These are phyloP conservation scores for Nicator chloris DNA, from an alignment of 2,113 vertebrate species.

Conservation along the genomic window DNA sequence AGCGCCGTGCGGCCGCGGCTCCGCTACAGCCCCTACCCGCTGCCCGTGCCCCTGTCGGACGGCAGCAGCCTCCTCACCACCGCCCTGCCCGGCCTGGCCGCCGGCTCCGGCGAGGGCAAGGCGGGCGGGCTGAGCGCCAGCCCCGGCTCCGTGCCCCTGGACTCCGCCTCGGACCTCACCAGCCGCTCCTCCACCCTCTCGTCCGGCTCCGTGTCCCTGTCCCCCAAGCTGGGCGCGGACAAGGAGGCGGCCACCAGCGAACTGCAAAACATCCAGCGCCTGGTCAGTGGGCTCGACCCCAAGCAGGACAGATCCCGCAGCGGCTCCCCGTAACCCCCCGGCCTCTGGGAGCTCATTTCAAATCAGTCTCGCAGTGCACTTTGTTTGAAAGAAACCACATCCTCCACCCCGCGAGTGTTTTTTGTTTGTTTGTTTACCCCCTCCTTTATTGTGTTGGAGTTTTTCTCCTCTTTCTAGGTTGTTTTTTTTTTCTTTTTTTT, in stretches of 20 bases:
- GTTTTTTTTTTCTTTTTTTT: too few relatives aligned
- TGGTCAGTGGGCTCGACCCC: conserved; percentile 93
- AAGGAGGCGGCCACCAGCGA: conserved; percentile 90
- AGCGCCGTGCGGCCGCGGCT: conserved; percentile 90
- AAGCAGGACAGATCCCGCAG: conserved; percentile 90
- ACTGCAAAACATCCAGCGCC: conserved; percentile 94
- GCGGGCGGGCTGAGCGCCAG: conserved; percentile 75
- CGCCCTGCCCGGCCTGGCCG: conserved; percentile 77
- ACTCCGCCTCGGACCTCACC: conserved; percentile 91
- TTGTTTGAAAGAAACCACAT: conserved; percentile 62
- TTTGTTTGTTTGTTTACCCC: neutral
- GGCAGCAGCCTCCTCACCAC: conserved; percentile 84
- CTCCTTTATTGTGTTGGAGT: neutral
- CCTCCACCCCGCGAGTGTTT: neutral
- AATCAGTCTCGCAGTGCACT: conserved; percentile 73
- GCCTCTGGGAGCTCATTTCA: conserved; percentile 63
- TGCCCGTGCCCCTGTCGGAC: conserved; percentile 87
- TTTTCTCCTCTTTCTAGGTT: too few relatives aligned
- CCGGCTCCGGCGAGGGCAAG: conserved; percentile 74
- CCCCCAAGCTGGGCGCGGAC: conserved; percentile 86
- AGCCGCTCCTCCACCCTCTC: conserved; percentile 90
- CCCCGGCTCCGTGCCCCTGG: conserved; percentile 84
- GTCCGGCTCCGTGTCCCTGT: conserved; percentile 85
- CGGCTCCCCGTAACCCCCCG: conserved; percentile 76
- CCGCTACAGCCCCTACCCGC: conserved; percentile 93